phyloP scores from a whole-genome alignment of 2,797 vertebrate species.

The Spinus olivaceus region DNA sequence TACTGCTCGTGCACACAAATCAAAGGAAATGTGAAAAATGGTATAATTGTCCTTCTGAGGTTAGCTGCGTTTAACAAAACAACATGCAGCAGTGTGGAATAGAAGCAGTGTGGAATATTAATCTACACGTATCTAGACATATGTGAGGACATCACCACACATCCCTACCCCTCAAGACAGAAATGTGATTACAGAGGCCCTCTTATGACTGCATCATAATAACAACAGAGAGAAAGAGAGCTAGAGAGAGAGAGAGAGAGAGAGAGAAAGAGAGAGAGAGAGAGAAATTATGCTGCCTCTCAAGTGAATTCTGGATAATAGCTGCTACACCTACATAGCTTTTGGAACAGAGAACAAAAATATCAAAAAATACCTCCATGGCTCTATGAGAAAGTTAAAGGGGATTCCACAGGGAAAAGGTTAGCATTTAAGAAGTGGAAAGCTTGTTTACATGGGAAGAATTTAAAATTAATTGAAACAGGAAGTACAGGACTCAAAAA shows the following conservation, averaged over 20 bases:
- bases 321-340: not conserved
- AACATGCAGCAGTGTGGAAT: not conserved
- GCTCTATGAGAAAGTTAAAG: not conserved
- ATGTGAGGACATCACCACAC: not conserved
- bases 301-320: not conserved
- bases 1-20: not conserved
- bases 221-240: not conserved
- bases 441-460: not conserved
- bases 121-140: not conserved
- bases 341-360: not conserved
- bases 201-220: not conserved
- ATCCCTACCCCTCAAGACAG: not conserved
- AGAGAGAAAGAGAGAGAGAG: too few relatives aligned
- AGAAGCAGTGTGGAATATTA: not conserved
- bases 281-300: not conserved
- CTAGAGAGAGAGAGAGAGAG: too few relatives aligned
- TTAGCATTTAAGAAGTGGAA: not conserved
- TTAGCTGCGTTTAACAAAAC: not conserved
- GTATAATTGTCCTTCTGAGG: not conserved
- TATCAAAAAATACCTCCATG: not conserved
- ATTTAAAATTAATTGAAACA: not conserved
- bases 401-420: not conserved
- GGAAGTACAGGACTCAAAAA: not conserved
- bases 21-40: not conserved
- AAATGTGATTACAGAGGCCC: not conserved